phyloP scores from a whole-genome alignment of 2,888 invertebrate genomes.

The Malthinus flaveolus region DNA sequence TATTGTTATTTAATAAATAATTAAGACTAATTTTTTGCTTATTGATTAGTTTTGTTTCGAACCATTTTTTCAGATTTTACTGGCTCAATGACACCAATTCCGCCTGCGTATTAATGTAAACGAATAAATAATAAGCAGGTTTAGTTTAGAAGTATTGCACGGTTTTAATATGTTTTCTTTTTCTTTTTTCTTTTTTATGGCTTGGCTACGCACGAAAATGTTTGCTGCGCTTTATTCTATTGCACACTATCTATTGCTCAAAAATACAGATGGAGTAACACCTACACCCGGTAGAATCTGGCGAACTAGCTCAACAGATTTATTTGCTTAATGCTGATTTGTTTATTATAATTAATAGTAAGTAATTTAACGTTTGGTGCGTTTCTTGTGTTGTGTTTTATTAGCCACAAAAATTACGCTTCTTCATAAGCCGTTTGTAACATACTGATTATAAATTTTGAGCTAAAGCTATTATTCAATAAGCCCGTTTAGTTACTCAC shows the following conservation, averaged over 20 bases:
- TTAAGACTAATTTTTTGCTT: slow-evolving; percentile 38
- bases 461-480: not conserved
- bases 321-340: slow-evolving; percentile 49
- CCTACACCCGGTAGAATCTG: slow-evolving; percentile 53
- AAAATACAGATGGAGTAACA: slow-evolving; percentile 43
- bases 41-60: slow-evolving; percentile 38
- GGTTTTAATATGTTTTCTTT: slow-evolving; percentile 39
- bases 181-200: slow-evolving; percentile 44
- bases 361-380: slow-evolving; percentile 15
- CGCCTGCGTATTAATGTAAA: slow-evolving; percentile 47
- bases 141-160: slow-evolving; percentile 40
- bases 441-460: not conserved
- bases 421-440: not conserved
- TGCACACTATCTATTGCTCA: slow-evolving; percentile 32
- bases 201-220: slow-evolving; percentile 44
- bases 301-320: slow-evolving; percentile 53
- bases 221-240: slow-evolving; percentile 47
- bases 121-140: slow-evolving; percentile 40
- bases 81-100: slow-evolving; percentile 54
- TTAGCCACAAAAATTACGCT: not conserved
- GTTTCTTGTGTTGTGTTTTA: slow-evolving; percentile 2
- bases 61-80: slow-evolving; percentile 53
- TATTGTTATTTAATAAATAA: slow-evolving; percentile 40
- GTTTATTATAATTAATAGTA: slow-evolving; percentile 19
- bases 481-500: not conserved